Evolutionary conservation across 2,113 vertebrate species (phyloP).

Genomic region (Chloebia gouldiae): DNA sequence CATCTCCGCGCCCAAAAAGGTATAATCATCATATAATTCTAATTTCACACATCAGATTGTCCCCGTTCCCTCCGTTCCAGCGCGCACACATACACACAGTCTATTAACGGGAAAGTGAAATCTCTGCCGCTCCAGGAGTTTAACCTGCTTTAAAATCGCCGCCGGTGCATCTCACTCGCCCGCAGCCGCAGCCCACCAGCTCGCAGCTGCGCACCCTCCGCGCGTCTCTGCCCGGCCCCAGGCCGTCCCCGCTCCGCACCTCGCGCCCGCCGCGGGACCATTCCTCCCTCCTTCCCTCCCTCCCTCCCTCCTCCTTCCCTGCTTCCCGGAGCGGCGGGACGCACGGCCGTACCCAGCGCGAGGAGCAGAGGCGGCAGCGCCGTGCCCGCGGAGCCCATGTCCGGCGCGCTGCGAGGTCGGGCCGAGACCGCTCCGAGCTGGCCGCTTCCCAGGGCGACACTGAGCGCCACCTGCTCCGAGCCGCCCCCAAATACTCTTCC

Average conservation of each 20-base stretch:
- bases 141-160: not conserved
- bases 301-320: not conserved
- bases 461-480: constrained; percentile 41
- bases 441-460: not conserved
- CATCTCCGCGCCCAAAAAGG: not conserved
- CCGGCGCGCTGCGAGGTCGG: not conserved
- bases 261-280: no score
- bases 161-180: fast-evolving
- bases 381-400: not conserved
- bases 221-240: not conserved
- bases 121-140: fast-evolving
- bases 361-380: not conserved
- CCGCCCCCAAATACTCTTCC: constrained; percentile 4
- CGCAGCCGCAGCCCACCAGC: not conserved
- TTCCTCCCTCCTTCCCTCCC: not conserved
- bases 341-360: not conserved
- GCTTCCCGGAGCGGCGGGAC: not conserved
- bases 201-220: no score
- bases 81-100: no score
- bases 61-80: fast-evolving
- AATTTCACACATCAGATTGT: not conserved
- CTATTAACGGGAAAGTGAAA: not conserved
- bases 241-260: not conserved
- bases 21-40: fast-evolving
- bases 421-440: not conserved